Percentiles rank a stretch among this genome's conserved stretches.
These are phyloP conservation scores for Bolborhynchus lineola DNA, from an alignment of 2,113 vertebrate genomes.

Conservation along the genomic window DNA sequence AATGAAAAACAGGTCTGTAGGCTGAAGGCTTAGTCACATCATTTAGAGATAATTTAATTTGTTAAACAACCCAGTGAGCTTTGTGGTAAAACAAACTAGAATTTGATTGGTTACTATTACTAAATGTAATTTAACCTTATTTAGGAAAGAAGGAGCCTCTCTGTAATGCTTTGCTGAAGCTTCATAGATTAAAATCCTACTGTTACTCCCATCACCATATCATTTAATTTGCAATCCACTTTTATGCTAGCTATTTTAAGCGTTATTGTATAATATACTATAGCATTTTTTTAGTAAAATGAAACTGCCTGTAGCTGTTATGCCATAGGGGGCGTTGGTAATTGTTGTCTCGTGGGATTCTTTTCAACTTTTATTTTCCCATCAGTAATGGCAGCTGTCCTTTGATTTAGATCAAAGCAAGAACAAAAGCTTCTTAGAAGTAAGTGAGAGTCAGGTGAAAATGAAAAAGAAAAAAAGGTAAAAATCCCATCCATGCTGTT, in stretches of 20 bases:
- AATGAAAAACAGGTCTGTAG: background rate
- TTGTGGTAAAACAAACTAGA: conserved; percentile 19
- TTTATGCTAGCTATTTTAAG: background rate
- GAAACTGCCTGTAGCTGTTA: background rate
- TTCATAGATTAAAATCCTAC: conserved; percentile 15
- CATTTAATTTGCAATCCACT: background rate
- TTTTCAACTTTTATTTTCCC: background rate
- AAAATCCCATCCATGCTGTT: background rate
- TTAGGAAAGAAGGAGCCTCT: background rate
- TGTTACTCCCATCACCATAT: background rate
- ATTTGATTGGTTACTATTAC: conserved; percentile 36
- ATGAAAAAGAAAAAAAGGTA: background rate
- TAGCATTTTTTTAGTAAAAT: background rate
- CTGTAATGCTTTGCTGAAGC: background rate
- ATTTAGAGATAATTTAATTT: background rate
- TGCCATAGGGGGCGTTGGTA: background rate
- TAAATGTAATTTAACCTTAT: conserved; percentile 5
- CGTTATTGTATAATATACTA: background rate
- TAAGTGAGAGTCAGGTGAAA: conserved; percentile 12
- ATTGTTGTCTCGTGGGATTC: background rate
- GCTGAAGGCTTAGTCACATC: background rate
- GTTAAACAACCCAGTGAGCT: background rate
- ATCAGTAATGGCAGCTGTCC: background rate
- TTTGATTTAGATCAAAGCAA: conserved; percentile 52
- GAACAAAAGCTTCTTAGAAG: conserved; percentile 3